Evolutionary conservation across 2,797 vertebrate species (phyloP), one percentile per base, ranked within the genome.

Genomic region (Manis crassicaudata): DNA sequence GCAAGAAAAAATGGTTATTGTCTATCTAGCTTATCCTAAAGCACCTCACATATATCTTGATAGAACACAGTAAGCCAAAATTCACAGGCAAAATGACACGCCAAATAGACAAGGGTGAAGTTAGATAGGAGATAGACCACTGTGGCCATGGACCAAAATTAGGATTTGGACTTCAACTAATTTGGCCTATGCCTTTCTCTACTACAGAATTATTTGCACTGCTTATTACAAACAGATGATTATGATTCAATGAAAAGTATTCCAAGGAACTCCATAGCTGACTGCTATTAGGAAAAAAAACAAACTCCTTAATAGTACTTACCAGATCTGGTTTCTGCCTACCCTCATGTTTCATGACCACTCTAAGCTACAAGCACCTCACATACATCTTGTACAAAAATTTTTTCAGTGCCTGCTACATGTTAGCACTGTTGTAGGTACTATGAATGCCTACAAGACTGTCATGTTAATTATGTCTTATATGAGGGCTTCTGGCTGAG

Each of bases 11-110:
- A 90, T 8, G 7, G 52, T 81, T 52, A 84, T 63, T 93, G 73
- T 80, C 88, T 54, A 58, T 56, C 91, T 10, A 81, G 40, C 29
- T 87, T 90, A 95, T 77, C 29, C 70, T 68, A 96, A 92, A 94
- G 40, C 9, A n/a, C 54, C 14, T 58, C 32, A 52, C 56, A 72
- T 2, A 90, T 9, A 90, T 52, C 80, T 85, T 72, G 43, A 82
- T 1, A 93, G 35, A 79, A 94, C 14, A 88, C 1, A 6, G 68
- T 20, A 97, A 95, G 70, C 20, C 77, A 70, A 96, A 10, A 73
- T 21, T 73, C 4, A 20, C 21, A 96, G 50, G 20, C 40, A 89
- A 93, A 94, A 67, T 46, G 72, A 63, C 96, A 92, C 35, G 52
- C 20, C 79, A 95, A 63, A 87, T 0, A 43, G 63, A 76, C 40